Evolutionary conservation across 2,113 vertebrate species (phyloP).

Genomic region (Dinomys branickii): DNA sequence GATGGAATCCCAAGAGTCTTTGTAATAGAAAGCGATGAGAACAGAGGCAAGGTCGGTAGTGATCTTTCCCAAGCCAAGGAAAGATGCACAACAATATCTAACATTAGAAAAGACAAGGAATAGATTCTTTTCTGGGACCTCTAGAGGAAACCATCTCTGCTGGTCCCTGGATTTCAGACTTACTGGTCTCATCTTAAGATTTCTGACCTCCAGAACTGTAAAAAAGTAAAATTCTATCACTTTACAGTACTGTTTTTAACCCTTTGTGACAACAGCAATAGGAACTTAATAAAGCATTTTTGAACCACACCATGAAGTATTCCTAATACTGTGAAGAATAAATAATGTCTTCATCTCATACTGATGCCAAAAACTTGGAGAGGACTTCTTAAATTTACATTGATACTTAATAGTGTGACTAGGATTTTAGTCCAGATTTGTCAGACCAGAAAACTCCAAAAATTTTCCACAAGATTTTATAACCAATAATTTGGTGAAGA

Average conservation of each 20-base stretch:
- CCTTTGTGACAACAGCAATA: neutral
- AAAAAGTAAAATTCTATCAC: neutral
- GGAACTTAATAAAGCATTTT: neutral
- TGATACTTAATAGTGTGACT: neutral
- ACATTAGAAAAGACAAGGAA: neutral
- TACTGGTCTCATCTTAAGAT: neutral
- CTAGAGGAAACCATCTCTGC: fast-evolving
- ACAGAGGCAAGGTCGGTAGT: neutral
- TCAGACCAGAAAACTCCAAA: neutral
- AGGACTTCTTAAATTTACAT: neutral
- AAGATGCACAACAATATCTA: neutral
- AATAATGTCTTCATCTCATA: neutral
- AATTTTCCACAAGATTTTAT: neutral
- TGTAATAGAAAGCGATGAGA: neutral
- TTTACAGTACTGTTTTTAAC: neutral
- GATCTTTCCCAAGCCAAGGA: neutral
- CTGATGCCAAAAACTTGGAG: neutral
- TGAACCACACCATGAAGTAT: neutral
- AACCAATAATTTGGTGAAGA: neutral
- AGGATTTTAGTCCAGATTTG: neutral
- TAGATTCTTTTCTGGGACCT: neutral
- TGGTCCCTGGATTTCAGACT: neutral
- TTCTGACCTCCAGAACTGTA: neutral
- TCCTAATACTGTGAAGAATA: neutral
- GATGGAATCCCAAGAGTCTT: neutral